phyloP scores from a whole-genome alignment of 2,797 vertebrate genomes.

The Hafferia zeledoni region DNA sequence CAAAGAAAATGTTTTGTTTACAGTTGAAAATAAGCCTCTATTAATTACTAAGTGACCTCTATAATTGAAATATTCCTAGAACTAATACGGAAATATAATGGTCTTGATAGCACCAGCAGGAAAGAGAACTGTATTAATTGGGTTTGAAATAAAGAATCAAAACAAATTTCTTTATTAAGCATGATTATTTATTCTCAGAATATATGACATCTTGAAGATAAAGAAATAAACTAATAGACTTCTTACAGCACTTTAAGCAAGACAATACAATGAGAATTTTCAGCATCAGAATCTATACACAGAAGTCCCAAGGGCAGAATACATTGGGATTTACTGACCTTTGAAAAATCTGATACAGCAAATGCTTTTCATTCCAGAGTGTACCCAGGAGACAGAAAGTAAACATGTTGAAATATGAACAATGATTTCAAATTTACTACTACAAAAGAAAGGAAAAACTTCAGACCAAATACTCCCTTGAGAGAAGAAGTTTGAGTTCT shows the following conservation, averaged over 20 bases:
- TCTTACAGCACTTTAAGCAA: neutral
- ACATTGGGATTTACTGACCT: constrained; percentile 9
- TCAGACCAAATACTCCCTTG: neutral
- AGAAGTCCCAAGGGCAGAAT: constrained; percentile 1
- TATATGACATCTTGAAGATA: neutral
- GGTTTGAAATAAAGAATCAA: neutral
- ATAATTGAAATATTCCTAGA: neutral
- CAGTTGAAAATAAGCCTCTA: neutral
- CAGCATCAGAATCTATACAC: neutral
- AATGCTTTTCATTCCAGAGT: constrained; percentile 22
- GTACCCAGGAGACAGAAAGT: neutral
- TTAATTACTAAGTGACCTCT: neutral
- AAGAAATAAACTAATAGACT: neutral
- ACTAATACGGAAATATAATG: neutral
- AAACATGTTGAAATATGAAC: constrained; percentile 41
- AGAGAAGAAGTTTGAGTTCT: neutral
- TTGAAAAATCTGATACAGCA: constrained; percentile 33
- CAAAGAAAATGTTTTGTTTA: neutral
- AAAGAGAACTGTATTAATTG: neutral
- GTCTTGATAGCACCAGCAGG: neutral
- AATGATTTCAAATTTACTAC: neutral
- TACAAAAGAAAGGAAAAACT: neutral
- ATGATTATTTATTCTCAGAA: neutral
- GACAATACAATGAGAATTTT: constrained; percentile 2
- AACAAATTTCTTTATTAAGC: neutral